phyloP scores from a whole-genome alignment of 2,888 invertebrate species.

The Alviniconcha strummeri region DNA sequence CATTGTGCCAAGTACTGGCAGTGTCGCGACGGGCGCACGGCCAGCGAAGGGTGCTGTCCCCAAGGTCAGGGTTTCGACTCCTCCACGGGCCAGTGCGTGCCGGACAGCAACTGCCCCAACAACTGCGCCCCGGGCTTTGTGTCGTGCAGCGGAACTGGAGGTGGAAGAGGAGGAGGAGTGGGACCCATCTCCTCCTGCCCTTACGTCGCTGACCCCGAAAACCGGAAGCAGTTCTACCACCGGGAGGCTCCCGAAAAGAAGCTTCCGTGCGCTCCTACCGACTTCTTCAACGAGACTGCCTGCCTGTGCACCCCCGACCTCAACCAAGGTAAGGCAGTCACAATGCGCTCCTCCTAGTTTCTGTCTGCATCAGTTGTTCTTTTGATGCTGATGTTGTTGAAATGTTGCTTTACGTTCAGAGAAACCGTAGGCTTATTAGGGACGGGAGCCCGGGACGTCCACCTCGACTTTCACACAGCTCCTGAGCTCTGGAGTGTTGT shows the following conservation, averaged over 20 bases:
- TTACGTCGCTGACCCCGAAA: not conserved
- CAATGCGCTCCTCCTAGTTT: too few relatives aligned
- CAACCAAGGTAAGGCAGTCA: not conserved
- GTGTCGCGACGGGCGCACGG: slow-evolving; percentile 32
- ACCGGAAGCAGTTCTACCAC: slow-evolving; percentile 12
- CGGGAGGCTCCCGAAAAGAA: not conserved
- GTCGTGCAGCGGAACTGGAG: not conserved
- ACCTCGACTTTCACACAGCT: too few relatives aligned
- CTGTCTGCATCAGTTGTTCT: too few relatives aligned
- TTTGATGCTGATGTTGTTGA: too few relatives aligned
- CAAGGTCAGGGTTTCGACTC: slow-evolving; percentile 37
- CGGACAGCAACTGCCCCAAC: slow-evolving; percentile 36
- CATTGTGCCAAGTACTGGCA: slow-evolving; percentile 40
- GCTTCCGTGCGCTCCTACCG: not conserved
- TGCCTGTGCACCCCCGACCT: not conserved
- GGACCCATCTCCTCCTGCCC: slow-evolving; percentile 1
- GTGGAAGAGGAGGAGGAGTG: not conserved
- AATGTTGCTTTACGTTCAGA: too few relatives aligned
- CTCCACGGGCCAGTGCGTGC: slow-evolving; percentile 20
- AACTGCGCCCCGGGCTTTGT: slow-evolving; percentile 28
- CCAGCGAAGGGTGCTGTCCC: slow-evolving; percentile 37
- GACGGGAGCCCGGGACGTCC: too few relatives aligned
- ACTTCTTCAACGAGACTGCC: slow-evolving; percentile 17
- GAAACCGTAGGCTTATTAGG: too few relatives aligned
- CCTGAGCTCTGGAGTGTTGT: too few relatives aligned